Percentiles rank a stretch among this genome's conserved stretches.
Evolutionary conservation across 1,140 invertebrate genomes (phyloP).

Genomic region (Drosophila parvula): DNA sequence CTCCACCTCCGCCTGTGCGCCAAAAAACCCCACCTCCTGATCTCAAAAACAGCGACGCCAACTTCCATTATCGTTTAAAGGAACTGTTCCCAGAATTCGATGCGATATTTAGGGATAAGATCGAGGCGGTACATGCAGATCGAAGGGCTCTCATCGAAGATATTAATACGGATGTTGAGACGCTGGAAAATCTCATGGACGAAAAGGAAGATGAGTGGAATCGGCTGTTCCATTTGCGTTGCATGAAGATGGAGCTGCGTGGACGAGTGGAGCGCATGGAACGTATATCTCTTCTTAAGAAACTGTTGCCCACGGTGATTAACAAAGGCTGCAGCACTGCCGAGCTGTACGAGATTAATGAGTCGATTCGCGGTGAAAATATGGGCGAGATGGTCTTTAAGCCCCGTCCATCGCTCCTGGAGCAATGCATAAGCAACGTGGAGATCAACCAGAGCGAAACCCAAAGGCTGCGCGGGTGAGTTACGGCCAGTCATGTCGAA

Average conservation of each 20-base stretch:
- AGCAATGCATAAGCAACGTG: constrained; percentile 35
- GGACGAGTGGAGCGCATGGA: constrained; percentile 49
- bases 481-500: not conserved
- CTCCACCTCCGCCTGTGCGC: not conserved
- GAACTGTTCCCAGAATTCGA: constrained; percentile 48
- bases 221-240: constrained; percentile 55
- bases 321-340: constrained; percentile 40
- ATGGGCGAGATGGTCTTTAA: constrained; percentile 17
- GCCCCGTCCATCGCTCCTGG: constrained; percentile 12
- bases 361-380: constrained; percentile 41
- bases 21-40: constrained; percentile 33
- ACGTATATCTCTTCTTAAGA: constrained; percentile 42
- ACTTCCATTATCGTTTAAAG: constrained; percentile 56
- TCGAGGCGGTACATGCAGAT: constrained; percentile 33
- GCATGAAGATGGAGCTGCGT: constrained; percentile 52
- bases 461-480: constrained; percentile 40
- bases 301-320: constrained; percentile 47
- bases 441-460: constrained; percentile 42
- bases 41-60: constrained; percentile 63
- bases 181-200: constrained; percentile 45
- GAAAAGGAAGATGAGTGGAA: constrained; percentile 68
- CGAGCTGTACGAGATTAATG: constrained; percentile 53
- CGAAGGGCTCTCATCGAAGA: constrained; percentile 26
- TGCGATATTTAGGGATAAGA: constrained; percentile 40
- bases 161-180: constrained; percentile 46